Conservation (phyloP, 2,888 invertebrate genomes). For the Spodoptera littoralis region DNA sequence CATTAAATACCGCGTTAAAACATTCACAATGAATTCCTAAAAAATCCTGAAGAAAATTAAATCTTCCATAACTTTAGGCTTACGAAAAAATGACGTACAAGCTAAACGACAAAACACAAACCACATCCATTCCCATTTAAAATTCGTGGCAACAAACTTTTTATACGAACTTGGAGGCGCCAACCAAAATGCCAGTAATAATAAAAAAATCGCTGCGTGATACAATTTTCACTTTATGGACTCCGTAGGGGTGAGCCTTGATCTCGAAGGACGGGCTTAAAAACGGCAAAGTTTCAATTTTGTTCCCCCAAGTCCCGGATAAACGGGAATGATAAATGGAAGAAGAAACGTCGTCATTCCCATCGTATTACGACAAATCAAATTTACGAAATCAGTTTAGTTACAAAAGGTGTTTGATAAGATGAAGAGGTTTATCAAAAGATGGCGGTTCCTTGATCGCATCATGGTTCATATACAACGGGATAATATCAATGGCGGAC, state of each 20-base stretch:
- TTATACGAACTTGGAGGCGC: conserved; percentile 17
- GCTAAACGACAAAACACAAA: conserved; percentile 10
- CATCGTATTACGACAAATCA: conserved; percentile 42
- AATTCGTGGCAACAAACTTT: conserved; percentile 29
- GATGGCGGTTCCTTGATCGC: background rate
- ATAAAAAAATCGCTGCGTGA: conserved; percentile 54
- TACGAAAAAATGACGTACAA: conserved; percentile 3
- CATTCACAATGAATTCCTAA: too few species aligned
- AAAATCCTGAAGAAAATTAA: too few species aligned
- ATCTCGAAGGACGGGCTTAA: conserved; percentile 52
- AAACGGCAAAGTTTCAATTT: conserved; percentile 60
- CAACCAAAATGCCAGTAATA: conserved; percentile 29
- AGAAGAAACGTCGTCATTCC: conserved; percentile 49
- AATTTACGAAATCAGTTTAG: conserved; percentile 35
- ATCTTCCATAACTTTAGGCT: too few species aligned
- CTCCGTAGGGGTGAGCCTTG: conserved; percentile 45
- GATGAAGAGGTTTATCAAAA: background rate
- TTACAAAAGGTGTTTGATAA: conserved; percentile 19
- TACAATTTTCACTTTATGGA: conserved; percentile 53
- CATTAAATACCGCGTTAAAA: too few species aligned
- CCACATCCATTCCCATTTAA: conserved; percentile 13
- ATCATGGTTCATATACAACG: conserved; percentile 9
- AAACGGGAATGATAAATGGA: conserved; percentile 54
- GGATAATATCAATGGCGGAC: conserved; percentile 4
- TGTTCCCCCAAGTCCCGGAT: conserved; percentile 54